These are phyloP conservation scores for Zaprionus gabonicus DNA, from an alignment of 1,140 invertebrate genomes.

Conservation along the genomic window DNA sequence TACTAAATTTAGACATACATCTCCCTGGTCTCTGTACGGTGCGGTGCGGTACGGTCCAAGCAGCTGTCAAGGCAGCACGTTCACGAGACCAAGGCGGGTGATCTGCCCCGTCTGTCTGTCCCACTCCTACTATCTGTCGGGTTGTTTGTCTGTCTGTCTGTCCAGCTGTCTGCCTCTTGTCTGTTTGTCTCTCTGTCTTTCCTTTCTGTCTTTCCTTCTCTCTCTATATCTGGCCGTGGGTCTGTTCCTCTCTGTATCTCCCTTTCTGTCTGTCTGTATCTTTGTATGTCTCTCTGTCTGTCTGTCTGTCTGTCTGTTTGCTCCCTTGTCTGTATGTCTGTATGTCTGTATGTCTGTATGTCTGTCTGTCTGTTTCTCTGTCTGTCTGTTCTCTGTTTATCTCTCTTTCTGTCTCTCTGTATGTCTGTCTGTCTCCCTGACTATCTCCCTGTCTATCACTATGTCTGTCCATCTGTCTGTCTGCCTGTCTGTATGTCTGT, in stretches of 20 bases:
- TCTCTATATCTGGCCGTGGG: too few relatives aligned
- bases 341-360: too few relatives aligned
- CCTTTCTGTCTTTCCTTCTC: not conserved
- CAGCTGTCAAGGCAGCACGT: constrained; percentile 62
- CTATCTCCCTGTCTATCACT: not conserved
- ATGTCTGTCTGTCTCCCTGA: not conserved
- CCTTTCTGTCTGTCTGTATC: not conserved
- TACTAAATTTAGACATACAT: constrained; percentile 74
- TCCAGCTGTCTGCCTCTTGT: not conserved
- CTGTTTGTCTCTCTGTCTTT: not conserved
- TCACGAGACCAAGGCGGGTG: constrained; percentile 61
- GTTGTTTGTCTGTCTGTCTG: not conserved
- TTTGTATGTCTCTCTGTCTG: too few relatives aligned
- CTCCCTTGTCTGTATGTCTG: too few relatives aligned
- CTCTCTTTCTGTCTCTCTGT: too few relatives aligned
- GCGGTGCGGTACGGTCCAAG: constrained; percentile 21
- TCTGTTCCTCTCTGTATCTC: too few relatives aligned
- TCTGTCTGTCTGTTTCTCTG: too few relatives aligned
- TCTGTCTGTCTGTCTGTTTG: too few relatives aligned
- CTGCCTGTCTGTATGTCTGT: too few relatives aligned
- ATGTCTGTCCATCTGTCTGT: too few relatives aligned
- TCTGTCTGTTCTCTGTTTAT: not conserved
- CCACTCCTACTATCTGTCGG: not conserved
- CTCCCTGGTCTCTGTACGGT: constrained; percentile 21
- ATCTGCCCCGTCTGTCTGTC: not conserved